Conservation (phyloP, 2,888 invertebrate species). For the Amphipoea oculea region DNA sequence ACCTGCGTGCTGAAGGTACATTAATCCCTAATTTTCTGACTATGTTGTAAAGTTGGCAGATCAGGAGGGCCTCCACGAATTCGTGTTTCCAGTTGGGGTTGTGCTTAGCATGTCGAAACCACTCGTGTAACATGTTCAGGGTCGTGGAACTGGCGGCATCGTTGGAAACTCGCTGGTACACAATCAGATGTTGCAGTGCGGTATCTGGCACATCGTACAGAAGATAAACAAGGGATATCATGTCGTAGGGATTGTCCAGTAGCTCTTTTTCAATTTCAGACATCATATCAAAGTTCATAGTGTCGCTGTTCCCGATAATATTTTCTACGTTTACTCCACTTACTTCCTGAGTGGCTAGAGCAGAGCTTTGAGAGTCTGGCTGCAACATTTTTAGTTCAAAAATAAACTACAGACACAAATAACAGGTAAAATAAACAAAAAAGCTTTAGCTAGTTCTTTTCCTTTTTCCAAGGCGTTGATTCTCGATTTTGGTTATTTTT, state of each 20-base stretch:
- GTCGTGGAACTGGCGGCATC: slow-evolving; percentile 73
- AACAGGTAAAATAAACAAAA: neutral
- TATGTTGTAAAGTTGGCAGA: slow-evolving; percentile 81
- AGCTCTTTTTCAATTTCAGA: slow-evolving; percentile 83
- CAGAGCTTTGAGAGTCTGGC: slow-evolving; percentile 69
- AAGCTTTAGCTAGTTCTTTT: neutral
- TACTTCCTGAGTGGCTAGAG: slow-evolving; percentile 17
- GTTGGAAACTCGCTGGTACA: slow-evolving; percentile 80
- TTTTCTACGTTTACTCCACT: slow-evolving; percentile 55
- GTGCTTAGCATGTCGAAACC: slow-evolving; percentile 80
- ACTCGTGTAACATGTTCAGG: slow-evolving; percentile 81
- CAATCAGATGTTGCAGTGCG: slow-evolving; percentile 81
- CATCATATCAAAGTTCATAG: slow-evolving; percentile 78
- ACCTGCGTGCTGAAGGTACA: slow-evolving; percentile 73
- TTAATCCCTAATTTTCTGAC: slow-evolving; percentile 83
- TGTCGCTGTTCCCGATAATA: slow-evolving; percentile 71
- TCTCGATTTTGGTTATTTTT: neutral
- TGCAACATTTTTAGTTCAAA: slow-evolving; percentile 68
- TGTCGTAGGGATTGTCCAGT: slow-evolving; percentile 77
- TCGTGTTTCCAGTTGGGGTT: slow-evolving; percentile 82
- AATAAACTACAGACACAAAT: neutral
- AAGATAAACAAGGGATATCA: slow-evolving; percentile 85
- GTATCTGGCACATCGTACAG: slow-evolving; percentile 85
- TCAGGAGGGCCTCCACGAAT: slow-evolving; percentile 84
- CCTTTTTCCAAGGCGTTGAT: no score